Conservation (phyloP, 2,113 vertebrate species). For the Dasyurus viverrinus region DNA sequence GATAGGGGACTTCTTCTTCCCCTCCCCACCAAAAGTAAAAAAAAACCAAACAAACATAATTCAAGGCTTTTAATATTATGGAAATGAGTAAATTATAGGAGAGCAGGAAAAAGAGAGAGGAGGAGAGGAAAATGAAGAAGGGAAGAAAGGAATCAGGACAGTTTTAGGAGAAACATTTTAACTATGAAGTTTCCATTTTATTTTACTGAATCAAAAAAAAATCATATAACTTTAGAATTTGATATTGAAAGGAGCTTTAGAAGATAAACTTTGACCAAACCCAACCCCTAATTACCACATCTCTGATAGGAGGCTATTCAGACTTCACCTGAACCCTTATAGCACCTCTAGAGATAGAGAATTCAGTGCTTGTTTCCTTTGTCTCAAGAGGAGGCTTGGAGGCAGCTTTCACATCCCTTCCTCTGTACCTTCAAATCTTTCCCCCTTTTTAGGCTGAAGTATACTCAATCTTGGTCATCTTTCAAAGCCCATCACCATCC, state of each 20-base stretch:
- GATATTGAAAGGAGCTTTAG: background rate
- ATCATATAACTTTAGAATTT: background rate
- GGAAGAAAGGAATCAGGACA: background rate
- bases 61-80: background rate
- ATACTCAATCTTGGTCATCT: background rate
- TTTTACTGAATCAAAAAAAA: background rate
- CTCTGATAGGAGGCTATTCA: background rate
- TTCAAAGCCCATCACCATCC: background rate
- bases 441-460: background rate
- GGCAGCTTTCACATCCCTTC: background rate
- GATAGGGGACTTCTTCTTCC: too few relatives aligned
- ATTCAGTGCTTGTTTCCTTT: background rate
- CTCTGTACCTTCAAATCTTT: background rate
- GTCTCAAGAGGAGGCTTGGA: background rate
- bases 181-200: background rate
- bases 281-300: background rate
- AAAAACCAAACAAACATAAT: background rate
- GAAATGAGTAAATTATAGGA: background rate
- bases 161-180: background rate
- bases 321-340: background rate
- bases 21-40: background rate
- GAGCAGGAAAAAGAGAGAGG: background rate
- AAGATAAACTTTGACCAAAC: background rate
- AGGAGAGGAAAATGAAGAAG: background rate
- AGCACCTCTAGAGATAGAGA: background rate